Evolutionary conservation across 1,140 invertebrate species (phyloP).

Genomic region (Linepithema humile): DNA sequence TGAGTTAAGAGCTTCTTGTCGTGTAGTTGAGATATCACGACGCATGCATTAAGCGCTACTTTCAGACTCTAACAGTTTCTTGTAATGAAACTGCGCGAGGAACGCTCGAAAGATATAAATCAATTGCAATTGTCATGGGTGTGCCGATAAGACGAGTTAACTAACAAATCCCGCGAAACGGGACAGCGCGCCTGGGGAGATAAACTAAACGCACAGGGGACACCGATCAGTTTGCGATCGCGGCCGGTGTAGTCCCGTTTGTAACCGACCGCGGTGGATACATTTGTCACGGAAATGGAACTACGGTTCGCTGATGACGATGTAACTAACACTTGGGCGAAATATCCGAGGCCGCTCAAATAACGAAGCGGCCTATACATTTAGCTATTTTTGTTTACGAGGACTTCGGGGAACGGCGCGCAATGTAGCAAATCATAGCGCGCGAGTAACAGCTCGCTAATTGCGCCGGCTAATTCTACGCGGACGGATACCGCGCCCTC

Average conservation of each 20-base stretch:
- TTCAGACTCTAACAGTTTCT: neutral
- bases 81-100: conserved; percentile 5
- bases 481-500: neutral
- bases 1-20: neutral
- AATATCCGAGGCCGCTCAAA: conserved; percentile 4
- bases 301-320: conserved; percentile 26
- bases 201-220: conserved; percentile 20
- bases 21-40: conserved; percentile 21
- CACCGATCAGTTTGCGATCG: conserved; percentile 30
- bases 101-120: conserved; percentile 14
- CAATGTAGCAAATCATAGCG: conserved; percentile 54
- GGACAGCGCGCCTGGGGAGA: conserved; percentile 30
- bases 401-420: conserved; percentile 26
- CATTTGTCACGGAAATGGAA: conserved; percentile 43
- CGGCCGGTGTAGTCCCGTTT: conserved; percentile 14
- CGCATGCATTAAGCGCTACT: neutral
- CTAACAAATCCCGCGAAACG: conserved; percentile 32
- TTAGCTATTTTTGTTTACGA: conserved; percentile 46
- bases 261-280: conserved; percentile 6
- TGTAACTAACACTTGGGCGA: conserved; percentile 40
- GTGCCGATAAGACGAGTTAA: conserved; percentile 45
- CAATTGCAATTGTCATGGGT: conserved; percentile 13
- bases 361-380: conserved; percentile 16
- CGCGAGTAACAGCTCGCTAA: conserved; percentile 44
- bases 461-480: conserved; percentile 54